Evolutionary conservation across 2,797 vertebrate genomes (phyloP).

Genomic region (Galago senegalensis): DNA sequence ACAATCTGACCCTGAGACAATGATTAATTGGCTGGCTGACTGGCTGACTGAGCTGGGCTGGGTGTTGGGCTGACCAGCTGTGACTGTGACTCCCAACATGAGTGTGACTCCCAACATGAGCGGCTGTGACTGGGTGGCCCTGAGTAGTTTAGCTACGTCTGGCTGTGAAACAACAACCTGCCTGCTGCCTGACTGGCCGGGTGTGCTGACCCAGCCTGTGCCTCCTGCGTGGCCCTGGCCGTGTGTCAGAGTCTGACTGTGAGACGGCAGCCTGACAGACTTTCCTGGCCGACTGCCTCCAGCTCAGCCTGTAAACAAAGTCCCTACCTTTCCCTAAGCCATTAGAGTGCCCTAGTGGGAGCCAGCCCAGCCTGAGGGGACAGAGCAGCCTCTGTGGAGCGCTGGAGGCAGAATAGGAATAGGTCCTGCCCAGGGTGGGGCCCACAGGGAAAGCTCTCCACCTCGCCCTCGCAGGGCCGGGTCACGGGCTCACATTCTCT

Average conservation of each 20-base stretch:
- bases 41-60: background rate
- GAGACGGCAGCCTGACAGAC: conserved; percentile 53
- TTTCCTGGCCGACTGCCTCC: conserved; percentile 52
- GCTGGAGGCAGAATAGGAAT: background rate
- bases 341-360: background rate
- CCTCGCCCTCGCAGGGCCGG: background rate
- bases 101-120: background rate
- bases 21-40: background rate
- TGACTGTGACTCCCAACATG: background rate
- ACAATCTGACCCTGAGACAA: background rate
- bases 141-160: background rate
- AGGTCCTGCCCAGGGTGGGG: conserved; percentile 48
- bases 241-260: background rate
- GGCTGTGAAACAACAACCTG: background rate
- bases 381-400: conserved; percentile 64
- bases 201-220: background rate
- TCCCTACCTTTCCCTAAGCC: conserved; percentile 21
- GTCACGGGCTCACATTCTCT: background rate
- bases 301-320: conserved; percentile 20
- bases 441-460: conserved; percentile 57
- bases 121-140: background rate
- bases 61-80: background rate
- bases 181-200: background rate
- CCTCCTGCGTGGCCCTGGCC: conserved; percentile 32
- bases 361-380: conserved; percentile 14